Conservation (phyloP, 2,888 invertebrate genomes). For the Sminthurides aquaticus region DNA sequence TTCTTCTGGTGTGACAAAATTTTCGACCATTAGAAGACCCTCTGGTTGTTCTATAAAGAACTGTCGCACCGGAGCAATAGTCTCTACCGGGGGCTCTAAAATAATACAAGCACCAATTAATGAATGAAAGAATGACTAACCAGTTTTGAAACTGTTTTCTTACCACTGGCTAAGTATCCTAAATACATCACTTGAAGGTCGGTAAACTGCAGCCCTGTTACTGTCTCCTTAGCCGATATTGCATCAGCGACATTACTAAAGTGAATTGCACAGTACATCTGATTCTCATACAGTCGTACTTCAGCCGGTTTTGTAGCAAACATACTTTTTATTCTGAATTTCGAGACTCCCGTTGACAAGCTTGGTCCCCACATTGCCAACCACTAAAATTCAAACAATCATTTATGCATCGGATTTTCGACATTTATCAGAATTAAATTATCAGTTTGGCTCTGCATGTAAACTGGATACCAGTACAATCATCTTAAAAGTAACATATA, state of each 20-base stretch:
- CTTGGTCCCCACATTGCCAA: slow-evolving; percentile 79
- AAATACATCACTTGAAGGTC: slow-evolving; percentile 60
- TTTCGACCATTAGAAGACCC: neutral
- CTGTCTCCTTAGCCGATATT: slow-evolving; percentile 52
- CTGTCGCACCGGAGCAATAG: neutral
- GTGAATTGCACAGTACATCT: slow-evolving; percentile 71
- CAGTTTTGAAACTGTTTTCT: no score
- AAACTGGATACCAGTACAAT: no score
- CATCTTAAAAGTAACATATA: no score
- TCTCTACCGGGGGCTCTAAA: neutral
- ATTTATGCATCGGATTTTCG: slow-evolving; percentile 38
- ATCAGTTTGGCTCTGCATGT: neutral
- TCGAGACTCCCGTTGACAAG: slow-evolving; percentile 67
- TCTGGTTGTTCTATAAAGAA: neutral
- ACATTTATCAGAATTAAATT: neutral
- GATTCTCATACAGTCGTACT: slow-evolving; percentile 65
- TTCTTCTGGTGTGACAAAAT: neutral
- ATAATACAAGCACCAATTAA: no score
- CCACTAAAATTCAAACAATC: no score
- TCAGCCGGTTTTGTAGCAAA: slow-evolving; percentile 54
- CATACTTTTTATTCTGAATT: slow-evolving; percentile 56
- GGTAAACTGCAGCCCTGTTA: slow-evolving; percentile 57
- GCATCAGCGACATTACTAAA: slow-evolving; percentile 55
- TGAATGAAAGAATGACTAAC: no score
- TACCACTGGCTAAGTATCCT: slow-evolving; percentile 57